Conservation (phyloP, 2,113 vertebrate species). For the Nibea coibor region DNA sequence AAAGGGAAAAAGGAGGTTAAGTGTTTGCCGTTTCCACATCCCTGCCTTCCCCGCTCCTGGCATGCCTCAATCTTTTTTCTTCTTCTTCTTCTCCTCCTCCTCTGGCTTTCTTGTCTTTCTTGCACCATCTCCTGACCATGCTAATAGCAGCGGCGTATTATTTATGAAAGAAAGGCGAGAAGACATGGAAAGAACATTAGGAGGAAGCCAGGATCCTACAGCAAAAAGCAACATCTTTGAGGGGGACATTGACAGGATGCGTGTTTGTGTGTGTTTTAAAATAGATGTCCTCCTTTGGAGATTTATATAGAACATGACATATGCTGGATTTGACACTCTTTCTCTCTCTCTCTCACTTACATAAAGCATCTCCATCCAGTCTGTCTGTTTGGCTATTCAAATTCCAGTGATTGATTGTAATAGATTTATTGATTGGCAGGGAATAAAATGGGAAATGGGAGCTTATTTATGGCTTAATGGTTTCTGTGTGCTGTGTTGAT, state of each 20-base stretch:
- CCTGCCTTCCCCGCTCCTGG: constrained; percentile 49
- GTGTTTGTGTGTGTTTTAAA: constrained; percentile 46
- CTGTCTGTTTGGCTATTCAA: not conserved
- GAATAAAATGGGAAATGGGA: constrained; percentile 18
- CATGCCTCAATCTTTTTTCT: constrained; percentile 37
- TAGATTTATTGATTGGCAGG: constrained; percentile 41
- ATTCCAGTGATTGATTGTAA: constrained; percentile 12
- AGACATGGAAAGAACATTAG: constrained; percentile 75
- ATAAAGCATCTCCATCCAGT: not conserved
- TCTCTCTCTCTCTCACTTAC: not conserved
- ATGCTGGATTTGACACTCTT: constrained; percentile 35
- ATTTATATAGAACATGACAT: constrained; percentile 67
- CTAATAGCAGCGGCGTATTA: constrained; percentile 61
- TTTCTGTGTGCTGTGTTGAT: not conserved
- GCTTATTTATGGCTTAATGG: constrained; percentile 21
- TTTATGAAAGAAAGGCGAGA: constrained; percentile 66
- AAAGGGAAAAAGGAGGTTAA: constrained; percentile 52
- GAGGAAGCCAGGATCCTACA: constrained; percentile 14
- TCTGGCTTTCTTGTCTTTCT: constrained; percentile 3
- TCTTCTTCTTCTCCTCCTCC: constrained; percentile 16
- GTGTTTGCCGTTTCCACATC: constrained; percentile 58
- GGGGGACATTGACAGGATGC: constrained; percentile 25
- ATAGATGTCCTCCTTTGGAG: constrained; percentile 69
- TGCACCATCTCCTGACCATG: constrained; percentile 36
- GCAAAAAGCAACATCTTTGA: constrained; percentile 21